These are phyloP conservation scores for Coenobita brevimanus DNA, from an alignment of 1,140 invertebrate species.

Conservation along the genomic window DNA sequence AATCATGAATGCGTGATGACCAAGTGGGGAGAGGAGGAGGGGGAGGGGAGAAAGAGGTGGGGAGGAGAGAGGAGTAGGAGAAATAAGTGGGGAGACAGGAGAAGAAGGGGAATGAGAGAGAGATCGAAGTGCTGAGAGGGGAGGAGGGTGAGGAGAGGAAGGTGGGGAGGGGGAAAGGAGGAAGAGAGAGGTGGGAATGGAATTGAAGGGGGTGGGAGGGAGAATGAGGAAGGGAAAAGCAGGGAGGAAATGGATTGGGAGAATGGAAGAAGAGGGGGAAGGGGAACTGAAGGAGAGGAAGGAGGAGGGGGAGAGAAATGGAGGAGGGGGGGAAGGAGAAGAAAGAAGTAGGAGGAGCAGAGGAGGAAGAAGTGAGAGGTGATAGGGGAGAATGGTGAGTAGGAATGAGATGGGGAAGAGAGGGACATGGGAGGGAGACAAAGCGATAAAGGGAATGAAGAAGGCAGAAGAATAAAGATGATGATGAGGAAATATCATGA, in stretches of 20 bases:
- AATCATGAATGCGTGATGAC: too few relatives aligned
- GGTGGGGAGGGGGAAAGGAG: not conserved
- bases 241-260: not conserved
- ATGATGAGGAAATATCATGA: not conserved
- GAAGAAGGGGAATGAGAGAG: too few relatives aligned
- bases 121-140: too few relatives aligned
- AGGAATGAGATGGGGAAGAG: not conserved
- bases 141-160: not conserved
- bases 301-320: not conserved
- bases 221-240: conserved; percentile 2
- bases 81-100: too few relatives aligned
- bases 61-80: too few relatives aligned
- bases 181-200: not conserved
- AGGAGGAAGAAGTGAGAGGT: not conserved
- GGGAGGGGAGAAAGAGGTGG: too few relatives aligned
- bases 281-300: not conserved
- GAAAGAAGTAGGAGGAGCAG: not conserved
- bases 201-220: not conserved
- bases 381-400: too few relatives aligned
- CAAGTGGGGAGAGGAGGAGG: too few relatives aligned
- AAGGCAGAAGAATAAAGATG: not conserved
- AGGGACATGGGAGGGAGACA: not conserved
- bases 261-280: not conserved
- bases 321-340: not conserved
- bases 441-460: not conserved